Evolutionary conservation across 2,113 vertebrate species (phyloP), one percentile per base, ranked within the genome.

Genomic region (Gracilinanus agilis): DNA sequence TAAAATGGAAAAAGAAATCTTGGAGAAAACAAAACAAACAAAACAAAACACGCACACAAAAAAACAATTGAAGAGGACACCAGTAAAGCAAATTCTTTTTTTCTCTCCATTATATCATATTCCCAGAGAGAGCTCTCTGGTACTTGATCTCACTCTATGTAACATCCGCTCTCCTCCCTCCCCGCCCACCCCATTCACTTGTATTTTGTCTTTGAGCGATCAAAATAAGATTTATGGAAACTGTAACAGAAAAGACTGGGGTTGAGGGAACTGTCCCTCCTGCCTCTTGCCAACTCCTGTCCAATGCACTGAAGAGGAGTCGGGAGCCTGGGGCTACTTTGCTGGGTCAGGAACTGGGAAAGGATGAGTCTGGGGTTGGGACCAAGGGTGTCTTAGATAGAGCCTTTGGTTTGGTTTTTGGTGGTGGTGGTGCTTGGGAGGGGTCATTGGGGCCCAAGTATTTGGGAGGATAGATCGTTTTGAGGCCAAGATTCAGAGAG

Each of bases 1-100:
- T 97, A 98, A 97, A 98, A 97, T 94, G 97, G 98, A 96, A 91
- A 88, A 92, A 93, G 90, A 97, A 98, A 98, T 95, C 92, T 96
- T 95, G 96, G 97, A 97, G 98, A 95, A 98, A 97, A 95, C 95
- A 96, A 97, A 98, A 96, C 98, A 98, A 97, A 96, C 40, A 29
- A 90, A 91, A 90, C 94, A 23, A 56, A 95, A 91, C 29, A 40
- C 90, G 49, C 90, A 6, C 54, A 95, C 67, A 96, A 58, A 54
- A 94, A 91, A 88, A 95, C 11, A 89, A 44, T 44, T 88, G 67
- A 83, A 83, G n/a, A 83, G 67, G 67, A 83, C 67, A 83, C n/a
- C 67, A 83, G 67, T 40, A 40, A 83, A 83, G 67, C 67, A 83
- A 83, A 83, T 83, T 83, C 67, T 83, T 83, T 40, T 53, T 44